Base-by-base conservation (phyloP, 2,888 invertebrate genomes). In the Micoletzkya japonica region DNA sequence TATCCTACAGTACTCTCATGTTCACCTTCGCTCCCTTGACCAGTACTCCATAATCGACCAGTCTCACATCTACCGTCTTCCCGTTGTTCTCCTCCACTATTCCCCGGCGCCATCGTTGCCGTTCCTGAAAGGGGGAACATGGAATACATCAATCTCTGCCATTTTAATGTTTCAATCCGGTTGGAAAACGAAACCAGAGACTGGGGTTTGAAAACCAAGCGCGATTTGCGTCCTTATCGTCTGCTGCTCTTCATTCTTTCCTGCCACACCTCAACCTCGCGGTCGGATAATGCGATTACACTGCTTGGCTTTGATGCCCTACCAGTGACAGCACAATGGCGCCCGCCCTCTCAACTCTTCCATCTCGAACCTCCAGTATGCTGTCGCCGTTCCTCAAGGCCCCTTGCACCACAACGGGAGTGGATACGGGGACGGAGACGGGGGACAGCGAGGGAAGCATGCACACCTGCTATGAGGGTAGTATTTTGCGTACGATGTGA, bases 11-110 rank as follows among this genome's bases (percentile, higher is more conserved):
- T 34, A 52, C 50, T 36, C 32, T 52, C 34, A 52, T 1, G 36
- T 50, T 26, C 34, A 64, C 64, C 64, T 64, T 64, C 24, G 64
- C 64, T 64, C 36, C 64, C 64, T 64, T 52, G 52, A 64, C 39
- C 39, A 64, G 64, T 36, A 64, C 64, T 30, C 64, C 64, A 26
- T 64, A 64, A 30, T 64, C 64, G 20, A 52, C 64, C 14, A 64
- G 52, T 52, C 64, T 50, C 34, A 64, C 64, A 36, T 64, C 64
- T 34, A 64, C 64, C 32, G 52, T 24, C 7, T 26, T 36, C 24
- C 64, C 64, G 30, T 52, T 36, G 20, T 64, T 64, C 34, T 7
- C 52, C 52, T 64, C 64, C 1, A 64, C 52, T 1, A 64, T 26
- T 14, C 64, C 64, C 17, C 64, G 50, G 28, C 64, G 64, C 64